phyloP scores from a whole-genome alignment of 2,113 vertebrate genomes.

The Sorex araneus region DNA sequence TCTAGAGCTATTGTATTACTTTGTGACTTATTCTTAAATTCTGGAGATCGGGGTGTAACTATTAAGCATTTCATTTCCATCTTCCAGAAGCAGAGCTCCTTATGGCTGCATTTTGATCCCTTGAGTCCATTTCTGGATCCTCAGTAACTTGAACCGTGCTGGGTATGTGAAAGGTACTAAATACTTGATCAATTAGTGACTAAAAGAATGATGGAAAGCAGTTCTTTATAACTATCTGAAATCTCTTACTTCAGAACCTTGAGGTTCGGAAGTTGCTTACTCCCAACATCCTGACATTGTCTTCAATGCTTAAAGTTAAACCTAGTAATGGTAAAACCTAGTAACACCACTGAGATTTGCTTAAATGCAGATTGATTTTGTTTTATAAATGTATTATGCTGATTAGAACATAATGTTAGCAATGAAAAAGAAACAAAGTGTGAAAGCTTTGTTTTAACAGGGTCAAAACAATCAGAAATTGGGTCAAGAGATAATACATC shows the following conservation, averaged over 20 bases:
- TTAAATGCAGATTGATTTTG: background rate
- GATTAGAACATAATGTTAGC: conserved; percentile 20
- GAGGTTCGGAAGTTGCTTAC: background rate
- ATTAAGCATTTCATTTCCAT: background rate
- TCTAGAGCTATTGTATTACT: too few species aligned
- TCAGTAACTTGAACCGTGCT: background rate
- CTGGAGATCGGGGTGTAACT: too few species aligned
- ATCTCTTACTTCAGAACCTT: background rate
- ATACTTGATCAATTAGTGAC: background rate
- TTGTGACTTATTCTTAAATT: too few species aligned
- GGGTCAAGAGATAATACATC: too few species aligned
- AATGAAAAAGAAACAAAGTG: conserved; percentile 32
- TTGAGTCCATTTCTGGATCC: background rate
- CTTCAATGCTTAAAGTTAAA: background rate
- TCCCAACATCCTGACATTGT: background rate
- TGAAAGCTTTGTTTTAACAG: background rate
- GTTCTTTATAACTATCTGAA: background rate
- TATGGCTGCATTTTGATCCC: background rate
- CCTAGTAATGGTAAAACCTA: background rate
- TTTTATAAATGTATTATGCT: background rate
- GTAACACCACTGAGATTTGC: background rate
- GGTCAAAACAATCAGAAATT: conserved; percentile 17
- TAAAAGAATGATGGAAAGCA: background rate
- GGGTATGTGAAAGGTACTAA: background rate
- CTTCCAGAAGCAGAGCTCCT: background rate